A percentile compares a stretch with the other conserved stretches of the same genome.
phyloP scores from a whole-genome alignment of 1,140 invertebrate species.

The Cotesia chilonis region DNA sequence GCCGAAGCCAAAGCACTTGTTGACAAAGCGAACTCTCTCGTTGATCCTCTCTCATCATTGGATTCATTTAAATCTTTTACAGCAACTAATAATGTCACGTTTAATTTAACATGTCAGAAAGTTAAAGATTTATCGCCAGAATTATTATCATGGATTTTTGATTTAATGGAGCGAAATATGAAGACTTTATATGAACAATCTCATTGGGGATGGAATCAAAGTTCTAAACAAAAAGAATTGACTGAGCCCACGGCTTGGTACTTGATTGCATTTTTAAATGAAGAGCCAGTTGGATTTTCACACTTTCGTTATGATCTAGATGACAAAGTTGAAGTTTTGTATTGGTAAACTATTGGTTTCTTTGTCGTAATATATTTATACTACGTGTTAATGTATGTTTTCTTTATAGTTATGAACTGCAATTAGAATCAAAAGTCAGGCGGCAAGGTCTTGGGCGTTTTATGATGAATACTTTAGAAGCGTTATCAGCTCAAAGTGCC shows the following conservation, averaged over 20 bases:
- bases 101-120: conserved; percentile 61
- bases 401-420: conserved; percentile 80
- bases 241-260: conserved; percentile 73
- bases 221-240: conserved; percentile 72
- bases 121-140: conserved; percentile 60
- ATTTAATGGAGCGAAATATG: conserved; percentile 74
- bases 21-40: conserved; percentile 52
- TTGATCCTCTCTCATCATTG: conserved; percentile 49
- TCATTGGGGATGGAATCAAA: conserved; percentile 73
- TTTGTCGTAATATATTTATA: no score
- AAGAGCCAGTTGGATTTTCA: conserved; percentile 72
- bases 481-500: conserved; percentile 75
- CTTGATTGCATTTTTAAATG: conserved; percentile 67
- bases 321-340: conserved; percentile 78
- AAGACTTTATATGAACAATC: conserved; percentile 68
- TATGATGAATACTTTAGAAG: conserved; percentile 80
- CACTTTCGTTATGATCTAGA: conserved; percentile 88
- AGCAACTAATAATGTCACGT: conserved; percentile 49
- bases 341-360: conserved; percentile 69
- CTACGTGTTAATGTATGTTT: conserved; percentile 14
- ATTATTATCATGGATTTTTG: conserved; percentile 70
- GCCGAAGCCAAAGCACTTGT: conserved; percentile 45
- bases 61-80: conserved; percentile 54
- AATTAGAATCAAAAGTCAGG: conserved; percentile 73
- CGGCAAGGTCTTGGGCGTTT: conserved; percentile 82